Base-by-base conservation (phyloP, 2,113 vertebrate genomes). In the Pleuronectes platessa region DNA sequence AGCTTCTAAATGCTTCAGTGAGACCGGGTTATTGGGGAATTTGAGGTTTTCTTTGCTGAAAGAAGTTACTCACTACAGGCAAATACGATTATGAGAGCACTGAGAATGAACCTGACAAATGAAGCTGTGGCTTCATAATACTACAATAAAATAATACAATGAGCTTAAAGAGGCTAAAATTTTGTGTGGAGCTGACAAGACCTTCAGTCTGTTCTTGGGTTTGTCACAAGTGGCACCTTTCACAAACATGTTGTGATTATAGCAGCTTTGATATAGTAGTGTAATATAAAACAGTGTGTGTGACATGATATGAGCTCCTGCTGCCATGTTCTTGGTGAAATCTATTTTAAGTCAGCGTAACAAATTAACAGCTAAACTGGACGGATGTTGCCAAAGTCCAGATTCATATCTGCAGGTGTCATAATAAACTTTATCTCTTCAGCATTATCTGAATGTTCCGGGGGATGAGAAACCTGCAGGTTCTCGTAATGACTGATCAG, bases 341-440 rank as follows among this genome's bases (percentile, higher is more conserved):
- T 18, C 47, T 51, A 18, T 51, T 18, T 15, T 4, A 18, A 51
- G 47, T 51, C 18, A 18, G 18, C 1, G 4, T 20, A 51, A 51
- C 14, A 49, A 49, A 15, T 49, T 18, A 18, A 51, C 47, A 7
- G 47, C 47, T 18, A 7, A 17, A 18, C 17, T 24, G 21, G 9
- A 23, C n/a, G 6, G 54, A 4, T 15, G 59, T 17, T 49, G 14
- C 17, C 21, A 70, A 56, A 63, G 83, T 74, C 76, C 80, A 86
- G 54, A 59, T 66, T 21, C 61, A 35, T 74, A 74, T 79, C 74
- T 20, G 15, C 35, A 15, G 21, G 40, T 75, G 61, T 61, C 8
- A 37, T 37, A 60, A 76, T 60, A 68, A 81, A 67, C 21, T 4
- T 74, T 82, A 86, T 87, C 59, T 73, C 24, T 12, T 20, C 20